Evolutionary conservation across 2,797 vertebrate genomes (phyloP).

Genomic region (Xiphophorus birchmanni): DNA sequence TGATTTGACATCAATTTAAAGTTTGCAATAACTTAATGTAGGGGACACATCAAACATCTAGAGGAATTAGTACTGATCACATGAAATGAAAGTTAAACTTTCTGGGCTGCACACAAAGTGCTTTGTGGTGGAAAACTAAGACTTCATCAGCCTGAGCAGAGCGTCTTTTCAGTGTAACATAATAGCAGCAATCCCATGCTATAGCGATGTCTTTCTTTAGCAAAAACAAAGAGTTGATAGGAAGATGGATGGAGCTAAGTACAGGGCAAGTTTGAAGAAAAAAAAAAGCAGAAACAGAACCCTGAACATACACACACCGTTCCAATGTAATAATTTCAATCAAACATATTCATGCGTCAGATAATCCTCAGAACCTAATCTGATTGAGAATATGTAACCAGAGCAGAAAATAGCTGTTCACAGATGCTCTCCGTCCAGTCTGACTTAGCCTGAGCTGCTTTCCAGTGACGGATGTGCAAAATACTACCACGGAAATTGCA

Average conservation of each 20-base stretch:
- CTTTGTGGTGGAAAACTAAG: neutral
- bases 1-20: neutral
- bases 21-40: neutral
- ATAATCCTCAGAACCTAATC: neutral
- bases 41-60: neutral
- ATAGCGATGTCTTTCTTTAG: neutral
- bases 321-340: neutral
- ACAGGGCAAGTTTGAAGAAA: neutral
- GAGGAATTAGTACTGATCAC: neutral
- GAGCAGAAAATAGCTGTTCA: slow-evolving; percentile 1
- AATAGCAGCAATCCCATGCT: neutral
- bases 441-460: neutral
- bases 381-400: neutral
- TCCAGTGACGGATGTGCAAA: neutral
- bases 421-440: neutral
- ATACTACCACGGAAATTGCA: neutral
- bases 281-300: neutral
- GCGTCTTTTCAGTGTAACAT: neutral
- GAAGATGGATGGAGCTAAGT: neutral
- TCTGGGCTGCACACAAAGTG: neutral
- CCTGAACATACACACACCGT: neutral
- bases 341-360: neutral
- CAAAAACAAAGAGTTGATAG: neutral
- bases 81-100: neutral
- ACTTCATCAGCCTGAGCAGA: neutral